Base-by-base conservation (phyloP, 2,113 vertebrate genomes). In the Anoura caudifer region DNA sequence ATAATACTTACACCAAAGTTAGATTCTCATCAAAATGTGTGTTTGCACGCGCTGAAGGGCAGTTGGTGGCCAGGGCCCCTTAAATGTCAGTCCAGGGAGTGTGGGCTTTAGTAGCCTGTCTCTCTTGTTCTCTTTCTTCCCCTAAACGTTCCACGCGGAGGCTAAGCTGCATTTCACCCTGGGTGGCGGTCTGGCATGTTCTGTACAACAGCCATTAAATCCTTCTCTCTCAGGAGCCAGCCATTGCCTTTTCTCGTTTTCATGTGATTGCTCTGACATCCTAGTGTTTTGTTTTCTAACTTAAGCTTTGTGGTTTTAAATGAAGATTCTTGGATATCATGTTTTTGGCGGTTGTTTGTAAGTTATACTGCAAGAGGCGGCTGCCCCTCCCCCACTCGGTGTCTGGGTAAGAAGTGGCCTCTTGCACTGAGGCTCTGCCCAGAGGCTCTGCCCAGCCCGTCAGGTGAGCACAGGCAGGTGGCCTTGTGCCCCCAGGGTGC, bases 241-340 rank as follows among this genome's bases (percentile, higher is more conserved):
- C 22, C 22, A 0, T 63, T 81, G 45, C 43, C 52, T 45, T 72
- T 82, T 41, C 52, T 92, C n/a, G 2, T 59, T 67, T 92, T 85
- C 12, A n/a, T 76, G 86, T 38, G 36, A 33, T 26, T n/a, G 52
- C 50, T 45, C 65, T 85, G 85, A 52, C 20, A 70, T 63, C n/a
- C 69, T 56, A 69, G 73, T 13, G 10, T 83, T 96, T 65, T 38
- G 67, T 87, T 84, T 81, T 85, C 47, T 63, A 83, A 33, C 73
- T 56, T 38, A 79, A 87, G 31, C 33, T 87, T 86, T 16, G 2
- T 94, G 79, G 52, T 69, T 90, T 91, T 79, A 79, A 76, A 14
- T 89, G 82, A 67, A 28, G 41, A 36, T 50, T 43, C 87, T 70
- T 52, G 73, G 69, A 36, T 84, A 9, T 84, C 59, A 22, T 24